A percentile compares a stretch with the other conserved stretches of the same genome.
phyloP scores from a whole-genome alignment of 2,888 invertebrate genomes.

The Thera obeliscata region DNA sequence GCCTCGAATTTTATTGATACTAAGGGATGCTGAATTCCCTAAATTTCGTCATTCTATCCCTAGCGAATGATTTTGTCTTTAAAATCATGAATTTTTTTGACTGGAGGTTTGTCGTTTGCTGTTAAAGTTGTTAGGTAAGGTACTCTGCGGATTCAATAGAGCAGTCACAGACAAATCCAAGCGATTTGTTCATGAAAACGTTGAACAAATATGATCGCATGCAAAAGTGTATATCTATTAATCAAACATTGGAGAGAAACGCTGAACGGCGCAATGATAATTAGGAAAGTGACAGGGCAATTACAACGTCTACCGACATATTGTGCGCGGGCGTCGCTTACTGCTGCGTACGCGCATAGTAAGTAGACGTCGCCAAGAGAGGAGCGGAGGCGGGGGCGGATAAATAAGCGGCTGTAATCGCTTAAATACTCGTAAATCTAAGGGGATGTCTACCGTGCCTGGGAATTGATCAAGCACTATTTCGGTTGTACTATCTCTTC shows the following conservation, averaged over 20 bases:
- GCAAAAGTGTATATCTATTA: slow-evolving; percentile 62
- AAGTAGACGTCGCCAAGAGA: slow-evolving; percentile 34
- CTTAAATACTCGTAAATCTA: too few relatives aligned
- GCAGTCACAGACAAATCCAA: neutral
- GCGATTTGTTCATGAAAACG: slow-evolving; percentile 11
- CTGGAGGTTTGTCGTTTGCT: too few relatives aligned
- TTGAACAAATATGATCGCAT: slow-evolving; percentile 45
- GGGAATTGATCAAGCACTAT: too few relatives aligned
- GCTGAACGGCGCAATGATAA: slow-evolving; percentile 61
- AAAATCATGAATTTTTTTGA: too few relatives aligned
- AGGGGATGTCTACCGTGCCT: too few relatives aligned
- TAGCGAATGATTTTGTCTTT: too few relatives aligned
- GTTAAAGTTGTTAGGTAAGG: too few relatives aligned
- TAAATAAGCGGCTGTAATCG: neutral
- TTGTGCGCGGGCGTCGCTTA: slow-evolving; percentile 52
- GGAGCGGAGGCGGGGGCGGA: slow-evolving; percentile 30
- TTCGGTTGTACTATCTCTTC: too few relatives aligned
- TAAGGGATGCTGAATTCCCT: too few relatives aligned
- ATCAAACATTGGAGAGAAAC: slow-evolving; percentile 72
- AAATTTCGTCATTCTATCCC: too few relatives aligned
- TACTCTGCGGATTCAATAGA: neutral
- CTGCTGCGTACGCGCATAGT: slow-evolving; percentile 55
- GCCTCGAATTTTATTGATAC: too few relatives aligned
- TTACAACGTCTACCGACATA: slow-evolving; percentile 62
- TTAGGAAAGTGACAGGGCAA: slow-evolving; percentile 80